phyloP scores from a whole-genome alignment of 2,888 invertebrate species.

The Sarcophaga subvicina region DNA sequence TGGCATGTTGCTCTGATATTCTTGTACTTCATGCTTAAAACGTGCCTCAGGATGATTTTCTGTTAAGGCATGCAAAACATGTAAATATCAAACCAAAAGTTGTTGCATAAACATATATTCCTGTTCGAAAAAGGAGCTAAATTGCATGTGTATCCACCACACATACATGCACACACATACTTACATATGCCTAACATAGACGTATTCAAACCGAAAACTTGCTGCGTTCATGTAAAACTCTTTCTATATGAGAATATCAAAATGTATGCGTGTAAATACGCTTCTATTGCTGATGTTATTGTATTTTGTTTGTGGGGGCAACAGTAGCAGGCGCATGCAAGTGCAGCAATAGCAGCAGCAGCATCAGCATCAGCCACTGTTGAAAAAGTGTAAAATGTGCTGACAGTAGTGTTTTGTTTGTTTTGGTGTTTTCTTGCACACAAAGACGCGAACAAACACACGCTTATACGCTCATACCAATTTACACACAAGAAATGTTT shows the following conservation, averaged over 20 bases:
- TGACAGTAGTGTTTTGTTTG: conserved; percentile 64
- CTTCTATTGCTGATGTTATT: conserved; percentile 30
- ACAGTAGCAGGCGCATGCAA: background rate
- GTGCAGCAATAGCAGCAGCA: background rate
- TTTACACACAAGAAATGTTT: background rate
- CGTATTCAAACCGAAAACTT: background rate
- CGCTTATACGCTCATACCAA: background rate
- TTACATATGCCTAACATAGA: background rate
- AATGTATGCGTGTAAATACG: conserved; percentile 4
- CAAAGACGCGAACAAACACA: background rate
- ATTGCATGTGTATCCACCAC: conserved; percentile 53
- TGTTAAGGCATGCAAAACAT: conserved; percentile 64
- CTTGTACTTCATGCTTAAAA: conserved; percentile 58
- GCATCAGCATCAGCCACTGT: conserved; percentile 9
- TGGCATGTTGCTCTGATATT: conserved; percentile 60
- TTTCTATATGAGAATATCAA: background rate
- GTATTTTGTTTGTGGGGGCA: conserved; percentile 34
- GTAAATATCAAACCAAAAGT: conserved; percentile 68
- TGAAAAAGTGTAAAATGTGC: conserved; percentile 64
- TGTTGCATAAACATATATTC: conserved; percentile 40
- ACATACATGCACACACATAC: background rate
- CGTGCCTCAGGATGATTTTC: conserved; percentile 69
- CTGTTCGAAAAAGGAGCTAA: conserved; percentile 56
- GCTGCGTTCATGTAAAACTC: background rate
- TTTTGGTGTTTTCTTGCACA: background rate